Evolutionary conservation across 2,113 vertebrate species (phyloP).

Genomic region (Terrapene triunguis): DNA sequence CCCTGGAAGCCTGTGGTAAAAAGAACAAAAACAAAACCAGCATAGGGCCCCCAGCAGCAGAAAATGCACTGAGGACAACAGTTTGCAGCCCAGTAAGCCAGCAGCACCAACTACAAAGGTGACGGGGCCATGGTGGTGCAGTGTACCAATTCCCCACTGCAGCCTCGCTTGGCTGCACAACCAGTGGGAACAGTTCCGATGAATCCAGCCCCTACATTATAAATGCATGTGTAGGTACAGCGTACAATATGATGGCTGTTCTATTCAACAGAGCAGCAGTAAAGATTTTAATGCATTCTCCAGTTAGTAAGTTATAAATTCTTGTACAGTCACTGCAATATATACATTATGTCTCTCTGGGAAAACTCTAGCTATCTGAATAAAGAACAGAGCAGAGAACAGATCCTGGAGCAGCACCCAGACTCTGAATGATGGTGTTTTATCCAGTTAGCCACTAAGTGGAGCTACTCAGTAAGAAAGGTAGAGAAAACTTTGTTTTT

Average conservation of each 20-base stretch:
- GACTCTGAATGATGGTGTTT: background rate
- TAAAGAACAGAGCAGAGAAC: background rate
- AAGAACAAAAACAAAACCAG: background rate
- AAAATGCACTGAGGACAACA: background rate
- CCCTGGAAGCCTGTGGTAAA: background rate
- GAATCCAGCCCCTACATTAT: background rate
- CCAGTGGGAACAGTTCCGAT: background rate
- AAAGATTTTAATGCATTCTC: background rate
- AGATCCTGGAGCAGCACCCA: background rate
- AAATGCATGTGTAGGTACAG: background rate
- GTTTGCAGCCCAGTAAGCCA: background rate
- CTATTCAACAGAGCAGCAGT: constrained; percentile 7
- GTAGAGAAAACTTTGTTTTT: constrained; percentile 22
- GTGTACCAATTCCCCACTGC: background rate
- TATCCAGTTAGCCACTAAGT: constrained; percentile 12
- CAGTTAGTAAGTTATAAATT: background rate
- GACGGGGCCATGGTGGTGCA: background rate
- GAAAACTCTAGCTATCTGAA: background rate
- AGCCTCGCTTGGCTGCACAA: background rate
- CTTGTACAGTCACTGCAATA: background rate
- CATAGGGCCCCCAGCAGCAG: background rate
- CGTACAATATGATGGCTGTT: background rate
- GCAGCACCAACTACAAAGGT: background rate
- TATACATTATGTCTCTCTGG: accelerated
- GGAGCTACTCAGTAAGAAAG: constrained; percentile 54